Evolutionary conservation across 2,888 invertebrate genomes (phyloP).

Genomic region (Lymantria dispar): DNA sequence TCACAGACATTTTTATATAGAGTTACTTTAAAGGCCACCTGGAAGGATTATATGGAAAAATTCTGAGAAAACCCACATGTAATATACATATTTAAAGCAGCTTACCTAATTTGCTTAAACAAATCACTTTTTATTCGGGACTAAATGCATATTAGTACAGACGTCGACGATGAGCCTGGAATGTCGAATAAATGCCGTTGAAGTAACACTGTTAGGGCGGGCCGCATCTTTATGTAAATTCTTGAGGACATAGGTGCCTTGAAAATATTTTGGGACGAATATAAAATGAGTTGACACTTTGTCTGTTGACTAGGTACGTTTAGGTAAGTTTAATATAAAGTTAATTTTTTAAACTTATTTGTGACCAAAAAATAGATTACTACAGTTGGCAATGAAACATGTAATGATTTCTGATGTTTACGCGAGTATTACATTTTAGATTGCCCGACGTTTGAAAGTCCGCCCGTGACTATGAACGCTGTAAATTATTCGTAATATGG

Average conservation of each 20-base stretch:
- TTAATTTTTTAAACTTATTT: neutral
- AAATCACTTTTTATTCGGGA: slow-evolving; percentile 26
- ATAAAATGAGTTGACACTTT: slow-evolving; percentile 10
- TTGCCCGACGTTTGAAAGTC: too few relatives aligned
- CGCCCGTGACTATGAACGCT: too few relatives aligned
- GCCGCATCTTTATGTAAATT: slow-evolving; percentile 43
- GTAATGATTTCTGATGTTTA: too few relatives aligned
- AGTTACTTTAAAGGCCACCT: too few relatives aligned
- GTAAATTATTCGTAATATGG: too few relatives aligned
- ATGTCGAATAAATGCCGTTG: slow-evolving; percentile 27
- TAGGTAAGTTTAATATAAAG: neutral
- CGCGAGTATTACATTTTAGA: too few relatives aligned
- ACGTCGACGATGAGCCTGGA: slow-evolving; percentile 14
- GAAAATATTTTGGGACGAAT: slow-evolving; percentile 21
- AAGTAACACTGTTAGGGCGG: slow-evolving; percentile 28
- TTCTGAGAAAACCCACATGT: too few relatives aligned
- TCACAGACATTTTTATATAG: too few relatives aligned
- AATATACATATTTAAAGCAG: too few relatives aligned
- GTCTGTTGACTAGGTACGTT: slow-evolving; percentile 3
- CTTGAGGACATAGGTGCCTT: slow-evolving; percentile 16
- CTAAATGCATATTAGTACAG: slow-evolving; percentile 10
- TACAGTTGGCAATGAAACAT: too few relatives aligned
- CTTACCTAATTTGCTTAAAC: slow-evolving; percentile 22
- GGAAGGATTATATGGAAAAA: too few relatives aligned
- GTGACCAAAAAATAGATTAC: too few relatives aligned